phyloP scores from a whole-genome alignment of 2,113 vertebrate genomes.

The Cariama cristata region DNA sequence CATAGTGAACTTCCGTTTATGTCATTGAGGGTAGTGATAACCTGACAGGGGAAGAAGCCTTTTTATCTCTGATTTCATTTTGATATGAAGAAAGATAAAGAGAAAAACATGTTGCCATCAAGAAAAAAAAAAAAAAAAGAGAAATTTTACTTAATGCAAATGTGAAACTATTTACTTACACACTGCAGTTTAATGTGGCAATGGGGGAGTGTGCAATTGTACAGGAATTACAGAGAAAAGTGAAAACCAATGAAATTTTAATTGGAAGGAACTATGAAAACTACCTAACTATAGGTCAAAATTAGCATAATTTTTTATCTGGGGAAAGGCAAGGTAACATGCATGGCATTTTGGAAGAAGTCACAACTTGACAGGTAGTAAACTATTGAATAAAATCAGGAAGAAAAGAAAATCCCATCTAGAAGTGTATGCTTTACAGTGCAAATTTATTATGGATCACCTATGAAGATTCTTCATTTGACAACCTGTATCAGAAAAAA shows the following conservation, averaged over 20 bases:
- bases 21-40: not conserved
- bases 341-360: slow-evolving; percentile 5
- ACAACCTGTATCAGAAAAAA: not conserved
- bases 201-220: not conserved
- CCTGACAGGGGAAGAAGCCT: not conserved
- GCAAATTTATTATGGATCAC: not conserved
- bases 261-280: not conserved
- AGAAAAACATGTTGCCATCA: not conserved
- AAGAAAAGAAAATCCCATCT: not conserved
- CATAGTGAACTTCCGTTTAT: not conserved
- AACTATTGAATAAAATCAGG: not conserved
- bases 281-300: slow-evolving; percentile 24
- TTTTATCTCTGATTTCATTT: not conserved
- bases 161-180: not conserved
- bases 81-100: not conserved
- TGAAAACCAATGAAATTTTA: not conserved
- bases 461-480: not conserved
- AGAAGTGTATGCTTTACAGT: not conserved
- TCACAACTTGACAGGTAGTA: not conserved
- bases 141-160: not conserved
- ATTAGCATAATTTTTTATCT: slow-evolving; percentile 13
- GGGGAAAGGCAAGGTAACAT: not conserved
- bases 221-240: not conserved
- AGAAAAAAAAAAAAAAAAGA: not conserved
- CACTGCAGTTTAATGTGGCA: not conserved